Evolutionary conservation across 1,140 invertebrate species (phyloP).

Genomic region (Dendrolimus kikuchii): DNA sequence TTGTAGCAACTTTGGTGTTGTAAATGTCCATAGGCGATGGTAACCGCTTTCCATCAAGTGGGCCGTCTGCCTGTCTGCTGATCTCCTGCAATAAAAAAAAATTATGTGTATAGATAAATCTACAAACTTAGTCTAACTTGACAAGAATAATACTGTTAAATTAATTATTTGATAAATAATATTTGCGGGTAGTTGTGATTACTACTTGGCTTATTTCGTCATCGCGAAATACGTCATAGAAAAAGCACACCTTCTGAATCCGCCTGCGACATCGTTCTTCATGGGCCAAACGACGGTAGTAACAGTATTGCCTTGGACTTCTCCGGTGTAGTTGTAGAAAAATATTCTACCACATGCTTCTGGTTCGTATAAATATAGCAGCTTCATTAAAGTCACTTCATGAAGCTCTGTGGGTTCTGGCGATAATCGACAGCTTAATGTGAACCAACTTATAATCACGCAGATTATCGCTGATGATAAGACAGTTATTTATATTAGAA

Average conservation of each 20-base stretch:
- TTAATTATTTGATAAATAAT: too few relatives aligned
- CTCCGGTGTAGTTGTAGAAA: slow-evolving; percentile 48
- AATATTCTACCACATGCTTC: slow-evolving; percentile 34
- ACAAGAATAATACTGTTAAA: too few relatives aligned
- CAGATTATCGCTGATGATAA: slow-evolving; percentile 29
- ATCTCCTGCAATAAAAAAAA: too few relatives aligned
- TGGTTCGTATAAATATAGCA: slow-evolving; percentile 56
- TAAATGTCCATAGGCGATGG: too few relatives aligned
- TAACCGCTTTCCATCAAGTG: too few relatives aligned
- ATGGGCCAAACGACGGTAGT: slow-evolving; percentile 40
- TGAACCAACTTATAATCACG: slow-evolving; percentile 39
- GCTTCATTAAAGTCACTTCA: slow-evolving; percentile 49
- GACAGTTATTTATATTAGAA: neutral
- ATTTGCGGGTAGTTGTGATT: too few relatives aligned
- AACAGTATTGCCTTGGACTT: neutral
- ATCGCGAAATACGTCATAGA: too few relatives aligned
- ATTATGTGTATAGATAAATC: too few relatives aligned
- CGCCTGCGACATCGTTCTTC: slow-evolving; percentile 31
- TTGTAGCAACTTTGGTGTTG: too few relatives aligned
- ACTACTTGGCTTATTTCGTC: too few relatives aligned
- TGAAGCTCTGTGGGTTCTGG: slow-evolving; percentile 35
- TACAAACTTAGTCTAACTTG: too few relatives aligned
- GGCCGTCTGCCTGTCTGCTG: too few relatives aligned
- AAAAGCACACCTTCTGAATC: slow-evolving; percentile 13
- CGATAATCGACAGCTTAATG: slow-evolving; percentile 33